phyloP scores from a whole-genome alignment of 35 echinoderm and acorn worm genomes.

The Anneissia japonica region DNA sequence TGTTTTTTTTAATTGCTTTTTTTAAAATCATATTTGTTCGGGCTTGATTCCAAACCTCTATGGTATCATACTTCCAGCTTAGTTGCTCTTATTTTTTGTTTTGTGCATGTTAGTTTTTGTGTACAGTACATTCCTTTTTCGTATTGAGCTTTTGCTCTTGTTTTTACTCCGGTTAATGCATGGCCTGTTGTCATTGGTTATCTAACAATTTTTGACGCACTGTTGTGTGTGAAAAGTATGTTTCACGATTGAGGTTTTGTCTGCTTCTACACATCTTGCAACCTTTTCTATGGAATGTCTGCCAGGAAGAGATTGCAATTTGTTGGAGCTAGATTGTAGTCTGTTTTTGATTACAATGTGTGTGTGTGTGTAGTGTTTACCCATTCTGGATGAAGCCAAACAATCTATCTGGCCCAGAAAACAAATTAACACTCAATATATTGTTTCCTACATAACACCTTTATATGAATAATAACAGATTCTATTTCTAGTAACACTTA shows the following conservation, averaged over 20 bases:
- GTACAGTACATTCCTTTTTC: not conserved
- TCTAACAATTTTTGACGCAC: not conserved
- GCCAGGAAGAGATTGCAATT: not conserved
- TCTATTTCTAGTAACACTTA: not conserved
- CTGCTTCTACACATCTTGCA: not conserved
- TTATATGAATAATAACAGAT: too few relatives aligned
- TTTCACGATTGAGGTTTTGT: not conserved
- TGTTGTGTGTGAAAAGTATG: not conserved
- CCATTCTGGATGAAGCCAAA: not conserved
- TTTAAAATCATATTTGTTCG: not conserved
- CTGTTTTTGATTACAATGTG: too few relatives aligned
- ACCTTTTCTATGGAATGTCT: not conserved
- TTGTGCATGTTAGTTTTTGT: not conserved
- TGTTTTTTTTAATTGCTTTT: not conserved
- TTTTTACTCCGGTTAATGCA: not conserved
- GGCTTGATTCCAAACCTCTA: not conserved
- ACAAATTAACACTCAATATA: constrained; percentile 1
- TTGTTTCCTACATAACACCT: not conserved
- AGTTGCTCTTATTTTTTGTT: not conserved
- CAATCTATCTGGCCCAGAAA: not conserved
- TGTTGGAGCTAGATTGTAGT: not conserved
- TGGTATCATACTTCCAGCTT: not conserved
- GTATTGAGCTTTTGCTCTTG: not conserved
- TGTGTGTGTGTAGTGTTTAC: not conserved
- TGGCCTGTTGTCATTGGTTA: not conserved